Evolutionary conservation across 2,888 invertebrate genomes (phyloP), one percentile per base, ranked within the genome.

Genomic region (Lordiphosa fenestrarum): DNA sequence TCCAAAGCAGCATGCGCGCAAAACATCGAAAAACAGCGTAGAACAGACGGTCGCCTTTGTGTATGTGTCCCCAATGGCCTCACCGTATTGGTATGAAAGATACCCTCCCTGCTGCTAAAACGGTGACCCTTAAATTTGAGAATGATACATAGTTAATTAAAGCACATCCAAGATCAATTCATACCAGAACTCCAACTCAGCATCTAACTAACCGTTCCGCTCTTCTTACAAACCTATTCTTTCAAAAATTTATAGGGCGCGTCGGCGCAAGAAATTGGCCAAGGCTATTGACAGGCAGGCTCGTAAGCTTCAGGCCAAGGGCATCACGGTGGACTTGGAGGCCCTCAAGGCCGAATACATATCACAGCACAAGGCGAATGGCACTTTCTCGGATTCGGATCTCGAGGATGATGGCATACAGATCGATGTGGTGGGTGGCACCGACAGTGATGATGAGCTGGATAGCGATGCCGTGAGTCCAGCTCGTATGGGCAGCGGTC

Each of bases 211-310:
- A 33, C 0, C 10, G 13, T 13, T 6, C n/a, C 15, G 7, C 2
- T 2, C 12, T 3, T 30, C 6, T 12, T 10, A 7, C 2, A 21
- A 19, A 6, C 12, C 0, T 30, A 21, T n/a, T 4, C 10, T 15
- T 41, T n/a, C n/a, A 21, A n/a, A 9, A 42, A 12, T 33, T 69
- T 72, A 1, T 91, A 93, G 95, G 88, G 95, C 96, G 86, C 93
- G 96, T 89, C 93, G 95, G 89, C 93, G 96, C 90, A 96, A 96
- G 92, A 96, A 98, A 91, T 91, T 97, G 87, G 93, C 95, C 86
- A 98, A 98, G 90, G 95, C 96, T 66, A 91, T 97, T 77, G 97
- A 97, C 88, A 92, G 97, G 53, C 97, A 97, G 90, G 98, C 98
- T 77, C 92, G 97, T 75, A 98, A 98, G 88, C 92, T 98, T 61